Evolutionary conservation across 2,888 invertebrate species (phyloP), one percentile per base, ranked within the genome.

Genomic region (Stenotaenia linearis): DNA sequence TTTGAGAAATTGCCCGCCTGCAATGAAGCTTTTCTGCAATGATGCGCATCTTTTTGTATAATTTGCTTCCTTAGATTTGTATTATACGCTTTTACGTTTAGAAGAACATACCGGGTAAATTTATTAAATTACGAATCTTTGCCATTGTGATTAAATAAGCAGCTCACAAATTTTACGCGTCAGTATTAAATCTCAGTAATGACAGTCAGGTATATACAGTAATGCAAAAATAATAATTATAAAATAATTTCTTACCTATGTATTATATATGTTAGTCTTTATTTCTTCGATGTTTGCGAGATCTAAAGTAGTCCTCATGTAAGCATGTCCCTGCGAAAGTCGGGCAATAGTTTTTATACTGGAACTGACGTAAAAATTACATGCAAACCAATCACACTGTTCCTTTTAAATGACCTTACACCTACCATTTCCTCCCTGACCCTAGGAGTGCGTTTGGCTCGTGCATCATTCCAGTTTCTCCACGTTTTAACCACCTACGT

Each of bases 11-110:
- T 61, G 61, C 61, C 61, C 61, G 61, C 61, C 61, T 61, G 61
- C 61, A 61, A 9, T 61, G 61, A 61, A 61, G 61, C 61, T 61
- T 61, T 61, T 61, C 61, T 61, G 61, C 61, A 61, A 61, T 61
- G 61, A 61, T 61, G 61, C 61, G 61, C 61, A 61, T 25, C 23
- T 25, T 61, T 61, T 2, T 1, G 25, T 25, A 15, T 15, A 23
- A 61, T 61, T 28, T 45, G 32, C 9, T 32, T 37, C 15, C 5
- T 37, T 15, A 37, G 37, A 9, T n/a, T n/a, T n/a, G n/a, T n/a
- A n/a, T n/a, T n/a, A n/a, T n/a, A n/a, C n/a, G n/a, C n/a, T n/a
- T n/a, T n/a, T n/a, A n/a, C n/a, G n/a, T n/a, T n/a, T n/a, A n/a
- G n/a, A n/a, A n/a, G n/a, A n/a, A n/a, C n/a, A n/a, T n/a, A n/a